Conservation (phyloP, 2,888 invertebrate genomes). For the Panorpa germanica region DNA sequence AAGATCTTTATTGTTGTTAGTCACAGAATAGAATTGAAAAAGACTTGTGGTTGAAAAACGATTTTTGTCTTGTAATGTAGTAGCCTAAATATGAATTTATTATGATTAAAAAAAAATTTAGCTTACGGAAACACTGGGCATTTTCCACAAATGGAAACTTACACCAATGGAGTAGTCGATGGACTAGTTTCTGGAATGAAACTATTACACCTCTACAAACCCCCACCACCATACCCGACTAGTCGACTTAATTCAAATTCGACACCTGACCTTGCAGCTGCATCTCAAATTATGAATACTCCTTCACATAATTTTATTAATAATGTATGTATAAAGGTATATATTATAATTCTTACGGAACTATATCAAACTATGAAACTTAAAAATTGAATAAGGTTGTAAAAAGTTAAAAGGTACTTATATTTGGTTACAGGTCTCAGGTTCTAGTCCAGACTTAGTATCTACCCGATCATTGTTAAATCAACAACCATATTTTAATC, state of each 20-base stretch:
- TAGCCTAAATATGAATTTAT: too few relatives aligned
- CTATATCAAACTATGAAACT: too few relatives aligned
- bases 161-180: too few relatives aligned
- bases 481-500: slow-evolving; percentile 21
- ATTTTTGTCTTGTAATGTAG: too few relatives aligned
- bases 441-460: slow-evolving; percentile 61
- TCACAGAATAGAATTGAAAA: too few relatives aligned
- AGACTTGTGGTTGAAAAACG: too few relatives aligned
- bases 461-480: slow-evolving; percentile 47
- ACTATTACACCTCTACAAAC: slow-evolving; percentile 55
- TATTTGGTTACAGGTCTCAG: too few relatives aligned
- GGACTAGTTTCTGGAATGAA: too few relatives aligned
- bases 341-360: neutral
- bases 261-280: slow-evolving; percentile 65
- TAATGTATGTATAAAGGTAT: too few relatives aligned
- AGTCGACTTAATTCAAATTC: slow-evolving; percentile 63
- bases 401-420: slow-evolving; percentile 8
- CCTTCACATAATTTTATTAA: slow-evolving; percentile 25
- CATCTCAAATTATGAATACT: slow-evolving; percentile 32
- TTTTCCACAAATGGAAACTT: too few relatives aligned
- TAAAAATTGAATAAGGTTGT: slow-evolving; percentile 5
- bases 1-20: slow-evolving; percentile 22
- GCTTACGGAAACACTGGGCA: too few relatives aligned
- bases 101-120: too few relatives aligned
- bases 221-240: slow-evolving; percentile 70